Conservation (phyloP, 2,797 vertebrate species). For the Neoniphon sammara region DNA sequence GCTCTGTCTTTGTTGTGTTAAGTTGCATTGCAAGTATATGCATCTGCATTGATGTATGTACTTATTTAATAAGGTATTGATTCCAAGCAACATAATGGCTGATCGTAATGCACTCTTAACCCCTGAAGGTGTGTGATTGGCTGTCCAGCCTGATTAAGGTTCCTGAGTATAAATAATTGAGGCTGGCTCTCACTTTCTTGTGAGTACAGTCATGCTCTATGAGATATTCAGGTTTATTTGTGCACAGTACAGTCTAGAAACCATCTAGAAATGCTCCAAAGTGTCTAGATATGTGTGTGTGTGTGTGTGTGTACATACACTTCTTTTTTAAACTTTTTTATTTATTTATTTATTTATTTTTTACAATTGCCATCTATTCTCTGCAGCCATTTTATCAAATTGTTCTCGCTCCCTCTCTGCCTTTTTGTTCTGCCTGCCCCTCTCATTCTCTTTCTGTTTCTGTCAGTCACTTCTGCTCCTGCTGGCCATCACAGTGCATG, state of each 20-base stretch:
- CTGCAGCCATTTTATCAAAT: slow-evolving; percentile 23
- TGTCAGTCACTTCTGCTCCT: slow-evolving; percentile 12
- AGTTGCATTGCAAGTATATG: not conserved
- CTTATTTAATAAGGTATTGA: slow-evolving; percentile 54
- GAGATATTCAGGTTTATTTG: not conserved
- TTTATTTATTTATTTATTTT: not conserved
- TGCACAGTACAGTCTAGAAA: not conserved
- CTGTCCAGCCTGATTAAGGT: slow-evolving; percentile 42
- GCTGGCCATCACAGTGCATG: slow-evolving; percentile 25
- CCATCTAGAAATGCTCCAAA: no score
- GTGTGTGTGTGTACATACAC: no score
- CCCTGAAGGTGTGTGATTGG: slow-evolving; percentile 40
- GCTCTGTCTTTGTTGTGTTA: slow-evolving; percentile 10
- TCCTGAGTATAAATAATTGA: slow-evolving; percentile 74
- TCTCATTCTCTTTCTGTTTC: not conserved
- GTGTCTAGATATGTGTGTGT: no score
- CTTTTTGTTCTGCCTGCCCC: not conserved
- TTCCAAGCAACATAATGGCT: slow-evolving; percentile 2
- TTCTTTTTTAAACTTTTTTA: not conserved
- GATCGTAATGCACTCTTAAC: slow-evolving; percentile 8
- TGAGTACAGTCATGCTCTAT: not conserved
- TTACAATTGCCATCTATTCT: slow-evolving; percentile 20
- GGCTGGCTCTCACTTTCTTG: slow-evolving; percentile 40
- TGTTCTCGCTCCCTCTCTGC: slow-evolving; percentile 3
- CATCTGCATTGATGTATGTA: slow-evolving; percentile 30